These are phyloP conservation scores for Heteractis magnifica DNA, from an alignment of 92 coral and sea anemone genomes.

Conservation along the genomic window DNA sequence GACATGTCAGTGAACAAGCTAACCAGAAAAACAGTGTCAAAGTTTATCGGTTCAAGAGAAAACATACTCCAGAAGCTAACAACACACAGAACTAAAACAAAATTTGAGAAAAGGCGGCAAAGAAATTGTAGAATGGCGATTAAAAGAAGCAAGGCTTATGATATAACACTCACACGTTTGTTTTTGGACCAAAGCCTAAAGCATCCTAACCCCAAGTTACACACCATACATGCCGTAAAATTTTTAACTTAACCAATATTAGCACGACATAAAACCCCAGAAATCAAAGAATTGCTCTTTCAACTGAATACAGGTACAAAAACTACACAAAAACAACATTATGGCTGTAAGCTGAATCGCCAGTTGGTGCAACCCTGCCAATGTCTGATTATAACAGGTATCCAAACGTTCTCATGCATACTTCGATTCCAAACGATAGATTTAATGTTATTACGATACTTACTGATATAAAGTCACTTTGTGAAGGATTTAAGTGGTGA, in stretches of 20 bases:
- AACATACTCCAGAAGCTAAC: slow-evolving; percentile 2
- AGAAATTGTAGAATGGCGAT: background rate
- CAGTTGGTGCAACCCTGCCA: background rate
- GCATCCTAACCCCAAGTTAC: slow-evolving; percentile 1
- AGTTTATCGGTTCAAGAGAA: slow-evolving; percentile 22
- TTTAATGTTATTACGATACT: slow-evolving; percentile 4
- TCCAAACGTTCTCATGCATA: background rate
- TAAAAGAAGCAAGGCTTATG: background rate
- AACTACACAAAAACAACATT: slow-evolving; percentile 9
- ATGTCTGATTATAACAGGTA: slow-evolving; percentile 17
- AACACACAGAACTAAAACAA: background rate
- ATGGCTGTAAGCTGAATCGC: slow-evolving; percentile 1
- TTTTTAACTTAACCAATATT: slow-evolving; percentile 1
- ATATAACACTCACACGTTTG: background rate
- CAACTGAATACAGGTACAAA: background rate
- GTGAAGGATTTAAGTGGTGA: background rate
- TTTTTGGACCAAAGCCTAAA: slow-evolving; percentile 37
- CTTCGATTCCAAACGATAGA: slow-evolving; percentile 21
- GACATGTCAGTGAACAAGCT: background rate
- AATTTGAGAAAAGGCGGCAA: slow-evolving; percentile 1
- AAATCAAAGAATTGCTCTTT: background rate
- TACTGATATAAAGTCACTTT: slow-evolving; percentile 19
- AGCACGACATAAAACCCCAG: background rate
- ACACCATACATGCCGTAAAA: background rate
- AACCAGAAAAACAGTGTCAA: slow-evolving; percentile 19